These are phyloP conservation scores for Lasioglossum calceatum DNA, from an alignment of 2,888 invertebrate genomes.

Conservation along the genomic window DNA sequence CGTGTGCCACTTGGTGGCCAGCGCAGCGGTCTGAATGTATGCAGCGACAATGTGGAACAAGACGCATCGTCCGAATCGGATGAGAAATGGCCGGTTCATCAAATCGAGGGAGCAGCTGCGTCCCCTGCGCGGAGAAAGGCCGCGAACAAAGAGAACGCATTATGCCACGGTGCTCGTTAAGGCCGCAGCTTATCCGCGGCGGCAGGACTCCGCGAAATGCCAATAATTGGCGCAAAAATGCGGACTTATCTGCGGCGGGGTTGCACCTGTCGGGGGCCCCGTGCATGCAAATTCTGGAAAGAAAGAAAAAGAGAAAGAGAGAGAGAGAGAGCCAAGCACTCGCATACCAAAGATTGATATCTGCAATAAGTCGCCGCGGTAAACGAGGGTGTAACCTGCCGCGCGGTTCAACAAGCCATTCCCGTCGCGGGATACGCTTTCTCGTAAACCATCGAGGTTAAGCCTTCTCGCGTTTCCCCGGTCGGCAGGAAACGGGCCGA, in stretches of 20 bases:
- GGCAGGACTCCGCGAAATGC: conserved; percentile 72
- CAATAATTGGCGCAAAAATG: conserved; percentile 80
- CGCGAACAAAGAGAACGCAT: conserved; percentile 61
- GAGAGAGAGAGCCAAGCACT: conserved; percentile 58
- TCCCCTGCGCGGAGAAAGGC: conserved; percentile 23
- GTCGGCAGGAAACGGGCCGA: not conserved
- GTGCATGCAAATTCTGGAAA: conserved; percentile 72
- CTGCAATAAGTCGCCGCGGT: conserved; percentile 67
- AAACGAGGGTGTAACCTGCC: conserved; percentile 70
- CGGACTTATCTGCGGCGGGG: conserved; percentile 70
- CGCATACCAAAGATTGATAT: conserved; percentile 73
- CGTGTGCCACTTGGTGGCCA: not conserved
- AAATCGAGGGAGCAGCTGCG: conserved; percentile 59
- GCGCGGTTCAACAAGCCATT: conserved; percentile 58
- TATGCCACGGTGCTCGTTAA: conserved; percentile 71
- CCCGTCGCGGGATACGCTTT: conserved; percentile 30
- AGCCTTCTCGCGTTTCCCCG: conserved; percentile 14
- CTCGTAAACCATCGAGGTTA: conserved; percentile 21
- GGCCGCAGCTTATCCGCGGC: conserved; percentile 59
- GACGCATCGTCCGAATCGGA: conserved; percentile 7
- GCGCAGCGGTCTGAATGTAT: not conserved
- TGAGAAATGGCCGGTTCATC: not conserved
- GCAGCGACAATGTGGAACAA: not conserved
- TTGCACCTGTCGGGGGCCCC: conserved; percentile 74
- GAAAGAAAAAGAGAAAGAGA: conserved; percentile 1